Conservation (phyloP, 2,797 vertebrate species). For the Crax fasciolata region DNA sequence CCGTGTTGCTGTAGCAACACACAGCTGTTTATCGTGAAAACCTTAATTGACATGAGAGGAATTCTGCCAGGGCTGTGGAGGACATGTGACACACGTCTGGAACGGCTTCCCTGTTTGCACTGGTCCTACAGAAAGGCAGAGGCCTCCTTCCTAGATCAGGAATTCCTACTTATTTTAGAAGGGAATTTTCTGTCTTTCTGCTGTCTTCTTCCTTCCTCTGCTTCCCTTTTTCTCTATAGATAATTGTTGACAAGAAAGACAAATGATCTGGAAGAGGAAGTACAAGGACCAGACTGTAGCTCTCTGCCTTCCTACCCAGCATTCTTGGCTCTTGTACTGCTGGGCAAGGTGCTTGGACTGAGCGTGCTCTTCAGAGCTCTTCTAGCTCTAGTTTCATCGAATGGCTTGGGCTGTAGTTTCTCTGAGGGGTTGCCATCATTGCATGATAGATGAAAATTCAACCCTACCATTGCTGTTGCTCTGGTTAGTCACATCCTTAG, state of each 20-base stretch:
- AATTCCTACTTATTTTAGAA: not conserved
- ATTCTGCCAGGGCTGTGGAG: not conserved
- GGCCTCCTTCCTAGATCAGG: not conserved
- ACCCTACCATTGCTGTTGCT: not conserved
- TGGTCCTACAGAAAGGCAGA: not conserved
- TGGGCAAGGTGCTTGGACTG: not conserved
- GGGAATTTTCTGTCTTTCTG: not conserved
- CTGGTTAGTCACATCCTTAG: not conserved
- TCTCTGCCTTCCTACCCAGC: not conserved
- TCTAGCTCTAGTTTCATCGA: not conserved
- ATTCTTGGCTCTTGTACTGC: not conserved
- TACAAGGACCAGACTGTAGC: not conserved
- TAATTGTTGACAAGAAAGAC: not conserved
- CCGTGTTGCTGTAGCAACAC: not conserved
- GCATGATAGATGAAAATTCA: fast-evolving
- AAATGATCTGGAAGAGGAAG: not conserved
- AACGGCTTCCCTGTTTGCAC: not conserved
- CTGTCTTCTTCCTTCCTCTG: not conserved
- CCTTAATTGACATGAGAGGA: not conserved
- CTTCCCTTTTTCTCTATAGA: not conserved
- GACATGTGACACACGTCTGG: not conserved
- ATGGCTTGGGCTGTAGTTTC: not conserved
- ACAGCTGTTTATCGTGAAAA: not conserved
- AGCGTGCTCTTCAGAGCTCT: not conserved
- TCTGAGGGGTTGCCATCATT: not conserved